Evolutionary conservation across 1,140 invertebrate genomes (phyloP), one percentile per base, ranked within the genome.

Genomic region (Saccostrea cuccullata): DNA sequence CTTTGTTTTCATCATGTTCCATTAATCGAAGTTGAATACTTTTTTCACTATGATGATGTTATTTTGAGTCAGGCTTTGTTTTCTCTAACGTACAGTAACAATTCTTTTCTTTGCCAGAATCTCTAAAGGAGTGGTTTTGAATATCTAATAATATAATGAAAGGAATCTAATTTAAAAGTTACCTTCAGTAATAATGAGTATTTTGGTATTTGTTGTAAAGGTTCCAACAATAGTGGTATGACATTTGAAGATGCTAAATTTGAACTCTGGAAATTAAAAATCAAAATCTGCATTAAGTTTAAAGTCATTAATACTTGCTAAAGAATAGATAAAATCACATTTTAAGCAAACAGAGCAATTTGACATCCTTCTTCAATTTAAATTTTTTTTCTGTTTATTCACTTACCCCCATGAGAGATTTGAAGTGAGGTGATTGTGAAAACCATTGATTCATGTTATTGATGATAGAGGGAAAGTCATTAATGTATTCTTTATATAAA

Each of bases 191-290:
- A 91, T 2, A 95, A 91, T 64, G 95, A 93, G 88, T 95, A 95
- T 60, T 94, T 91, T 17, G 95, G 95, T 87, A 95, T 94, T 82
- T 94, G 89, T 87, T 95, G 95, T 17, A 95, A 92, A 23, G 95
- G 95, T 30, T 94, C 94, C 82, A 95, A 86, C 5, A 95, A 91
- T 20, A 90, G 73, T 20, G 90, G 86, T 40, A 89, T 87, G 20
- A 89, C 83, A 87, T 82, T 87, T 26, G 86, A 89, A 12, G 89
- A 86, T 17, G 89, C 89, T 70, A 89, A 23, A 67, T 77, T 85
- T n/a, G 89, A 83, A 82, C 89, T 89, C 89, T 89, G 84, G 17
- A 89, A 89, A 84, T 55, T 36, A 2, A 47, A 82, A 82, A 82
- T n/a, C 26, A 36, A 36, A 82, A 9, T 47, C 36, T 12, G 0